Percentiles rank a stretch among this genome's conserved stretches.
These are phyloP conservation scores for Myopa tessellatipennis DNA, from an alignment of 2,888 invertebrate genomes.

Conservation along the genomic window DNA sequence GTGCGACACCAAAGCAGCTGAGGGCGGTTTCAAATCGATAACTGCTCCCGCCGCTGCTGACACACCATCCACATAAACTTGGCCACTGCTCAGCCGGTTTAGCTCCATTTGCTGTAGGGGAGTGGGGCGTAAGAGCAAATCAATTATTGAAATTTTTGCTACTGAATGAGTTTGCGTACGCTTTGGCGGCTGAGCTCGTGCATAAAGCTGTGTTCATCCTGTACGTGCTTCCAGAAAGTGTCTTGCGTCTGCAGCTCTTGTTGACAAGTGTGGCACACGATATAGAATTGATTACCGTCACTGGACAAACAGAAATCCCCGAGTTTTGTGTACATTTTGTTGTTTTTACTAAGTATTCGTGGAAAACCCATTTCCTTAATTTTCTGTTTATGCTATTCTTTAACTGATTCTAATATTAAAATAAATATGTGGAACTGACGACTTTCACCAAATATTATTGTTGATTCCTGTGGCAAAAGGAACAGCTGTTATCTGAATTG, in stretches of 20 bases:
- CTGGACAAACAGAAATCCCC: slow-evolving; percentile 63
- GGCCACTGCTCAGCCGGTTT: neutral
- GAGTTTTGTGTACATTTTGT: slow-evolving; percentile 62
- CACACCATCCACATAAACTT: slow-evolving; percentile 51
- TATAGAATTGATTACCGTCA: slow-evolving; percentile 60
- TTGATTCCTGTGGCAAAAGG: slow-evolving; percentile 26
- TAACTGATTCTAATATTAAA: neutral
- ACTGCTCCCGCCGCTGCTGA: slow-evolving; percentile 48
- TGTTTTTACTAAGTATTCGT: slow-evolving; percentile 63
- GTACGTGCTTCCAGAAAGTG: slow-evolving; percentile 64
- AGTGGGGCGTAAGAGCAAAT: neutral
- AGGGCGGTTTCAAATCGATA: slow-evolving; percentile 50
- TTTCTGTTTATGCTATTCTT: neutral
- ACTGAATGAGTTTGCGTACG: slow-evolving; percentile 7
- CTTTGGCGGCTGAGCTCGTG: slow-evolving; percentile 46
- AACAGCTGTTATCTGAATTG: slow-evolving; percentile 8
- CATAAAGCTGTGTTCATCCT: slow-evolving; percentile 63
- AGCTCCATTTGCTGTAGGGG: neutral
- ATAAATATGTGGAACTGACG: neutral
- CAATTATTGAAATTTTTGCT: neutral
- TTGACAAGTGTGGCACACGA: slow-evolving; percentile 63
- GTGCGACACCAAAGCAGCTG: slow-evolving; percentile 45
- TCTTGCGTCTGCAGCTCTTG: slow-evolving; percentile 63
- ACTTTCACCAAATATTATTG: slow-evolving; percentile 23
- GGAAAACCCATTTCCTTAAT: slow-evolving; percentile 59